Conservation (phyloP, 2,113 vertebrate species). For the Leucoraja erinaceus region DNA sequence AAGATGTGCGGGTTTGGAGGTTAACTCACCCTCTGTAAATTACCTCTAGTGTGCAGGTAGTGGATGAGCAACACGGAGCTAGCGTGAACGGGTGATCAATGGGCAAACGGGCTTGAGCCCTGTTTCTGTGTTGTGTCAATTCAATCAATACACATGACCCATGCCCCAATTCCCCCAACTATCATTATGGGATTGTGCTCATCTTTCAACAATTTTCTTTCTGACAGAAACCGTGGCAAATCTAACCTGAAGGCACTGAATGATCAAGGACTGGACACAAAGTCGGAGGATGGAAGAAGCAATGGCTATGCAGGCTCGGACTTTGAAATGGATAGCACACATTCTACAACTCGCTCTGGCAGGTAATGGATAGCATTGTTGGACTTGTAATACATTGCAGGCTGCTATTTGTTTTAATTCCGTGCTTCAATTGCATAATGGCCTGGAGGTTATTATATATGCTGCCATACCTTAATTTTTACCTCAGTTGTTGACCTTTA, state of each 20-base stretch:
- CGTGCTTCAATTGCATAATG: neutral
- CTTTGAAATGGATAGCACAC: constrained; percentile 55
- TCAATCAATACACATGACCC: neutral
- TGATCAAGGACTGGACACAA: constrained; percentile 51
- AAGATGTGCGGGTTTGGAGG: no score
- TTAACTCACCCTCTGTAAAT: no score
- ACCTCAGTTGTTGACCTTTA: neutral
- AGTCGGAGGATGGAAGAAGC: constrained; percentile 49
- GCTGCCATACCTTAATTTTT: neutral
- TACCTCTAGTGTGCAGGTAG: no score
- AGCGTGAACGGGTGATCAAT: no score
- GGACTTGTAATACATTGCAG: neutral
- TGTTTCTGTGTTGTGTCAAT: no score
- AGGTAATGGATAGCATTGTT: constrained; percentile 54
- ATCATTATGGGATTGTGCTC: neutral
- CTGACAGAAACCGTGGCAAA: constrained; percentile 39
- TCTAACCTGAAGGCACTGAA: constrained; percentile 57
- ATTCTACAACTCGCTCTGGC: constrained; percentile 53
- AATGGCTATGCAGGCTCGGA: constrained; percentile 49
- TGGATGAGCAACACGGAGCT: no score
- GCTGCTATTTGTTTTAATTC: neutral
- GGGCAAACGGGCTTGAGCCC: no score
- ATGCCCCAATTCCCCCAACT: neutral
- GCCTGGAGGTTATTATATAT: neutral
- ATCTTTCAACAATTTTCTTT: neutral